Base-by-base conservation (phyloP, 2,888 invertebrate species). In the Ctena decussata region DNA sequence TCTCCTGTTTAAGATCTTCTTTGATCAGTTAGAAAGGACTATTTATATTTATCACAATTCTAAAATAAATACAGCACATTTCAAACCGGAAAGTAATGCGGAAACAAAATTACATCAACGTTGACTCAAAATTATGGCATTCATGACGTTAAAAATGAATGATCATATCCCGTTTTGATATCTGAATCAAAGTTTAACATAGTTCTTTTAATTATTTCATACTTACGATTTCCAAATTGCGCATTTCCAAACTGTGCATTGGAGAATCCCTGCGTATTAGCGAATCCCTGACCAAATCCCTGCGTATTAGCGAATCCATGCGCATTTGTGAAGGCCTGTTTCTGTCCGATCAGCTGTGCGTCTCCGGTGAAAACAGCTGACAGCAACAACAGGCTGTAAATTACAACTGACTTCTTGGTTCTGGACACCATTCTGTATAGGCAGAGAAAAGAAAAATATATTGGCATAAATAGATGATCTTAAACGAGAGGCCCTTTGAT, bases 341-440 rank as follows among this genome's bases (percentile, higher is more conserved):
- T 65, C 18, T 65, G 65, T 3, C 35, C 65, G 1, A 30, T 35
- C 65, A 65, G 18, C 65, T 65, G 65, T 35, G 65, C 65, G 6
- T 65, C 18, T 24, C 57, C 24, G 1, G 57, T 2, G 8, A 80
- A 30, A 8, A 71, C 27, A 0, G 77, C 72, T 30, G 76, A 46
- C 21, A 79, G 49, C 37, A 82, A 35, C 73, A 82, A 35, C 0
- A 72, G 53, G 35, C n/a, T 15, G 44, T 82, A 73, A 0, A 77
- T 41, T 1, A 57, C 37, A 6, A 60, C 72, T 0, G 73, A 44
- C 77, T 77, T 82, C 77, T 46, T 77, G 21, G 60, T 35, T 30
- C 24, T 72, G 24, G 82, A 72, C 0, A 27, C 24, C 82, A 82
- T 82, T 37, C 37, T 70, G 35, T 5, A 65, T 41, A 41, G 15